Conservation (phyloP, 2,888 invertebrate species). For the Iselma pallidipennis region DNA sequence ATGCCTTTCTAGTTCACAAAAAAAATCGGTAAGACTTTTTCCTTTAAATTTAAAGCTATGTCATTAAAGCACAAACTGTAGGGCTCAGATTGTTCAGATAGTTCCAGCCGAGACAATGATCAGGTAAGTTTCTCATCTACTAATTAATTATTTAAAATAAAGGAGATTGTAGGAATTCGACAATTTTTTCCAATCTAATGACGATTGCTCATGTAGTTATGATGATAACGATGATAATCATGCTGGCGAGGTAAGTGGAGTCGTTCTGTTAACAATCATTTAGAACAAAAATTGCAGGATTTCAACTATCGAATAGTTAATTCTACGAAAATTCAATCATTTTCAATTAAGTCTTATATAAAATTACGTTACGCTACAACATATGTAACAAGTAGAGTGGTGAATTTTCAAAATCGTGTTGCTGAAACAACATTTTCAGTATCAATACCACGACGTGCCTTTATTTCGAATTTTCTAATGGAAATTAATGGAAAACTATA, state of each 20-base stretch:
- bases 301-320: neutral
- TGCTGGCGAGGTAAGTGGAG: no score
- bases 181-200: neutral
- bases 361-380: constrained; percentile 63
- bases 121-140: neutral
- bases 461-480: constrained; percentile 68
- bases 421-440: constrained; percentile 64
- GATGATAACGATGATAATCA: no score
- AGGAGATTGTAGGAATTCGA: neutral
- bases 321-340: neutral
- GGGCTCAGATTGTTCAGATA: neutral
- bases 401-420: constrained; percentile 61
- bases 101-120: neutral
- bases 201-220: no score
- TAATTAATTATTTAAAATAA: neutral
- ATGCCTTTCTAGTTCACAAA: neutral
- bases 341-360: neutral
- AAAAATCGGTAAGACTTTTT: neutral
- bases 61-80: neutral
- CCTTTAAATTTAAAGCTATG: neutral
- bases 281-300: neutral
- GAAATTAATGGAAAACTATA: constrained; percentile 63
- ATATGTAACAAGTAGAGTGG: constrained; percentile 62
- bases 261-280: neutral
- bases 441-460: constrained; percentile 67